Conservation (phyloP, 2,888 invertebrate genomes). For the Ceratothoa steindachneri region DNA sequence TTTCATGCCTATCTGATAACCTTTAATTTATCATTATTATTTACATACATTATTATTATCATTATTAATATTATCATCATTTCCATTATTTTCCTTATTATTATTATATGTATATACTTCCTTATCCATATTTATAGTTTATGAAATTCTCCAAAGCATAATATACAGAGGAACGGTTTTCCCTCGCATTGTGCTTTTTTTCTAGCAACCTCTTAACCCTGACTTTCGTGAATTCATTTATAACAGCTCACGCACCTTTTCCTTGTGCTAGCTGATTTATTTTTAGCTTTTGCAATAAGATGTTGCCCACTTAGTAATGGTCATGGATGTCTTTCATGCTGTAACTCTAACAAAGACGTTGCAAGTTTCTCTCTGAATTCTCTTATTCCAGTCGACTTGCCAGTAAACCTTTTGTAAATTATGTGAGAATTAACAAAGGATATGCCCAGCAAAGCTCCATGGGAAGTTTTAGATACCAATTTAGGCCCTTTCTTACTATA, state of each 20-base stretch:
- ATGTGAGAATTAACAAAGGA: not conserved
- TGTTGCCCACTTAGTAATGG: not conserved
- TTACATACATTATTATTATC: no score
- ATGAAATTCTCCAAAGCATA: not conserved
- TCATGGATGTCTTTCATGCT: not conserved
- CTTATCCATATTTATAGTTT: no score
- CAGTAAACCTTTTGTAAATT: not conserved
- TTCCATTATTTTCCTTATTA: no score
- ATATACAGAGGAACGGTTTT: not conserved
- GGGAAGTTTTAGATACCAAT: not conserved
- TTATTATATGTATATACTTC: no score
- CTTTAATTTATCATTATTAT: no score
- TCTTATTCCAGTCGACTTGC: not conserved
- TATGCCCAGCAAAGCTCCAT: not conserved
- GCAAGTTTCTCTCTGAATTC: not conserved
- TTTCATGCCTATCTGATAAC: no score
- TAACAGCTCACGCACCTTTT: not conserved
- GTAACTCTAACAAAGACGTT: not conserved
- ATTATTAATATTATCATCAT: no score
- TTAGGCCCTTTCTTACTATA: not conserved
- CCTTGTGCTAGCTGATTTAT: not conserved
- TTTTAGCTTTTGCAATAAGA: not conserved
- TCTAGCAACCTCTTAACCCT: not conserved
- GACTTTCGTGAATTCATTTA: not conserved
- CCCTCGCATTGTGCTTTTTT: not conserved